Base-by-base conservation (phyloP, 2,888 invertebrate species). In the Synergus laeviventris region DNA sequence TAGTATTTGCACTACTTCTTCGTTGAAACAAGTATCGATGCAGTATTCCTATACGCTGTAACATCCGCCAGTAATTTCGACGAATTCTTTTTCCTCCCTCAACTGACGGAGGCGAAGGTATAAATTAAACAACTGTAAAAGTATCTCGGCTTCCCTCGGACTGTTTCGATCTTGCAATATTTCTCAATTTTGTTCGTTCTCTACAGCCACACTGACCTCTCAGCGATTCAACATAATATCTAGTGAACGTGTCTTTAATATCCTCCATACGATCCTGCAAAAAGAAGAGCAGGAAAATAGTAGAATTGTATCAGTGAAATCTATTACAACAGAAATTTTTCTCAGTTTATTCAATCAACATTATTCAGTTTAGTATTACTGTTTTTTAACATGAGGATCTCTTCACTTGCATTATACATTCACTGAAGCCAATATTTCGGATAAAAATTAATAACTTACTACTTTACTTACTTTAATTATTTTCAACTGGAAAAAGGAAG, bases 1-100 rank as follows among this genome's bases (percentile, higher is more conserved):
- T 70, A 45, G 49, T 70, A 45, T 70, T 70, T 70, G 70, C 49
- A 70, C 49, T 49, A 49, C 24, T 70, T 54, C 49, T 70, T 70
- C 49, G 24, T n/a, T 49, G 31, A 70, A 70, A 54, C 70, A 54
- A 49, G 70, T 54, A 70, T 70, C 70, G 70, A 70, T 49, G 45
- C 70, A 49, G n/a, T 49, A 70, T 70, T 70, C 31, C 31, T 54
- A n/a, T 66, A 45, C 14, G 42, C 24, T 45, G 42, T 64, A 64
- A 21, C 64, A 64, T 42, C 21, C 64, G 12, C 8, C 8, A 36
- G 36, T 61, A 31, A 36, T 36, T 61, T 36, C 36, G 31, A 61
- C 56, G 21, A 56, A 21, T 56, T 56, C 56, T 56, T 56, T 62
- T 36, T n/a, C 61, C 36, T 62, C n/a, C 61, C n/a, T 38, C 18